phyloP scores from a whole-genome alignment of 2,797 vertebrate genomes.

The Sebastes wilsoni region DNA sequence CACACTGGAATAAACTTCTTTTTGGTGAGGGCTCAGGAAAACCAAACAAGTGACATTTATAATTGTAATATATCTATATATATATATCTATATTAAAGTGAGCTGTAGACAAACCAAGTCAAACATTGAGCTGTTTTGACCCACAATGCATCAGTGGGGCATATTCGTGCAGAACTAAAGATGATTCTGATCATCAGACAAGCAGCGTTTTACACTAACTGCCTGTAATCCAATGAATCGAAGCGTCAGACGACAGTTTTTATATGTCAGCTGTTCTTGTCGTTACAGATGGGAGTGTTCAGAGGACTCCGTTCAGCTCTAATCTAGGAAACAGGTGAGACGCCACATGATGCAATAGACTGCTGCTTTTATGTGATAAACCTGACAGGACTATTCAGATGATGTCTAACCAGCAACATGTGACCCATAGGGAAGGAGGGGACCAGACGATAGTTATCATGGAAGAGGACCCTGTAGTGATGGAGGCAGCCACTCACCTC shows the following conservation, averaged over 20 bases:
- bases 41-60: background rate
- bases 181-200: background rate
- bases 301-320: background rate
- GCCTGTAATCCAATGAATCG: background rate
- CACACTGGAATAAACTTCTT: too few species aligned
- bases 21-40: background rate
- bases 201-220: background rate
- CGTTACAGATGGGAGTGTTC: slow-evolving; percentile 31
- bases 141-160: background rate
- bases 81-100: background rate
- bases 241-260: background rate
- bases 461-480: slow-evolving; percentile 61
- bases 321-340: slow-evolving; percentile 42
- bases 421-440: background rate
- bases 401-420: background rate
- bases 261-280: background rate
- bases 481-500: slow-evolving; percentile 58
- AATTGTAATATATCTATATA: background rate
- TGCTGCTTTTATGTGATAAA: background rate
- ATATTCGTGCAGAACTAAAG: background rate
- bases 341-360: background rate
- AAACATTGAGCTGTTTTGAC: background rate
- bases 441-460: slow-evolving; percentile 61
- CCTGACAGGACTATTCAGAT: background rate
- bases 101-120: background rate